Evolutionary conservation across 2,797 vertebrate species (phyloP).

Genomic region (Sebastes alutus): DNA sequence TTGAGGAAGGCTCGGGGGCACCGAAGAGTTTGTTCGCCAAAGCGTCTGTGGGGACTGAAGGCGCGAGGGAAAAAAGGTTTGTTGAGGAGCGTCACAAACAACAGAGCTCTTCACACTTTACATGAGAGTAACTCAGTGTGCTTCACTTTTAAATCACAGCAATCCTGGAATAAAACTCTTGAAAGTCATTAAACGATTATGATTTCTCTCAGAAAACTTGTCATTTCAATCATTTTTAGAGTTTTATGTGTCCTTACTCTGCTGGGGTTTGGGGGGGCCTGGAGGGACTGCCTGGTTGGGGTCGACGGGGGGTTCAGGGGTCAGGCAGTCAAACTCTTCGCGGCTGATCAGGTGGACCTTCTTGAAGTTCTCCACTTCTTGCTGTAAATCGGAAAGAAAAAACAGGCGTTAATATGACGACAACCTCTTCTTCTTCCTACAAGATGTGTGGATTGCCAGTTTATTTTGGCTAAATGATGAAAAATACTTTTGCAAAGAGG

Average conservation of each 20-base stretch:
- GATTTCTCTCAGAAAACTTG: not conserved
- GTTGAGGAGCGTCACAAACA: not conserved
- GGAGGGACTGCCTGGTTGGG: slow-evolving; percentile 98
- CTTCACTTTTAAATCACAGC: not conserved
- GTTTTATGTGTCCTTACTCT: slow-evolving; percentile 84
- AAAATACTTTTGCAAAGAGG: not conserved
- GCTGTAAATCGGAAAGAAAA: slow-evolving; percentile 77
- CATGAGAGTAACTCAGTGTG: not conserved
- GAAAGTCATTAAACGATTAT: not conserved
- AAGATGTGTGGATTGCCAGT: not conserved
- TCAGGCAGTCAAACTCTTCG: slow-evolving; percentile 97
- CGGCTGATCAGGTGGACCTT: slow-evolving; percentile 98
- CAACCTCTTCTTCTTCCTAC: not conserved
- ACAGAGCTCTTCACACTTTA: not conserved
- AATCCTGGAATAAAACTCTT: not conserved
- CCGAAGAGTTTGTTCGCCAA: slow-evolving; percentile 98
- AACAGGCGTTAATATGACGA: not conserved
- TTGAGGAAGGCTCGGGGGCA: slow-evolving; percentile 91
- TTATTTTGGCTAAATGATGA: not conserved
- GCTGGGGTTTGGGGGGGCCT: slow-evolving; percentile 92
- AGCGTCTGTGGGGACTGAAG: slow-evolving; percentile 93
- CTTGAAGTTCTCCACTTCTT: slow-evolving; percentile 99
- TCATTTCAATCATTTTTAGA: not conserved
- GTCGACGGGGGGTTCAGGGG: slow-evolving; percentile 96
- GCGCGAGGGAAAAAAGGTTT: rapidly evolving